Percentiles rank a stretch among this genome's conserved stretches.
phyloP scores from a whole-genome alignment of 2,888 invertebrate genomes.

The Polymixis lichenea region DNA sequence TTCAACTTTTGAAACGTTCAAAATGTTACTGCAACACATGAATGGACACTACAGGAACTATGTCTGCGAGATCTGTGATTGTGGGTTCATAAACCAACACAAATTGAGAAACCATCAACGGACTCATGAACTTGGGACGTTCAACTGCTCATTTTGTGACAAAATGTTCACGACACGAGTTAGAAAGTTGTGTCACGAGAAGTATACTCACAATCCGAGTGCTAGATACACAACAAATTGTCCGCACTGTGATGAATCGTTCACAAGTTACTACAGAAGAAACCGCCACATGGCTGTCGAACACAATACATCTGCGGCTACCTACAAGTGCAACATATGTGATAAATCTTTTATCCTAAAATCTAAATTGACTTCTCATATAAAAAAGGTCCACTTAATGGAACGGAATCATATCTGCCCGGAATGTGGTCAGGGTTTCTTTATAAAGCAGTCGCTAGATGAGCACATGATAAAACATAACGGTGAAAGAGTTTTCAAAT shows the following conservation, averaged over 20 bases:
- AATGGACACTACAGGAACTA: conserved; percentile 86
- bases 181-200: conserved; percentile 82
- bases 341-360: conserved; percentile 84
- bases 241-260: conserved; percentile 82
- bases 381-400: conserved; percentile 86
- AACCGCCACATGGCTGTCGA: conserved; percentile 84
- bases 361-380: conserved; percentile 83
- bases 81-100: conserved; percentile 84
- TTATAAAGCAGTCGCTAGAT: conserved; percentile 83
- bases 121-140: conserved; percentile 80
- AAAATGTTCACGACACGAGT: conserved; percentile 82
- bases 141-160: conserved; percentile 82
- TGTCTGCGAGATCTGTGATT: conserved; percentile 83
- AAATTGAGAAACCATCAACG: conserved; percentile 81
- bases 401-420: conserved; percentile 84
- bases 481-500: conserved; percentile 83
- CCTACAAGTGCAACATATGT: conserved; percentile 85
- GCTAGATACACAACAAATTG: conserved; percentile 84
- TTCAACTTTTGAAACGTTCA: conserved; percentile 83
- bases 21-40: conserved; percentile 86
- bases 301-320: conserved; percentile 81
- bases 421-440: conserved; percentile 84
- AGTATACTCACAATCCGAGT: conserved; percentile 81
- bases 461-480: conserved; percentile 87
- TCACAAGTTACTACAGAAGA: conserved; percentile 84